A percentile compares a stretch with the other conserved stretches of the same genome.
Evolutionary conservation across 2,888 invertebrate species (phyloP).

Genomic region (Gryllus longicercus): DNA sequence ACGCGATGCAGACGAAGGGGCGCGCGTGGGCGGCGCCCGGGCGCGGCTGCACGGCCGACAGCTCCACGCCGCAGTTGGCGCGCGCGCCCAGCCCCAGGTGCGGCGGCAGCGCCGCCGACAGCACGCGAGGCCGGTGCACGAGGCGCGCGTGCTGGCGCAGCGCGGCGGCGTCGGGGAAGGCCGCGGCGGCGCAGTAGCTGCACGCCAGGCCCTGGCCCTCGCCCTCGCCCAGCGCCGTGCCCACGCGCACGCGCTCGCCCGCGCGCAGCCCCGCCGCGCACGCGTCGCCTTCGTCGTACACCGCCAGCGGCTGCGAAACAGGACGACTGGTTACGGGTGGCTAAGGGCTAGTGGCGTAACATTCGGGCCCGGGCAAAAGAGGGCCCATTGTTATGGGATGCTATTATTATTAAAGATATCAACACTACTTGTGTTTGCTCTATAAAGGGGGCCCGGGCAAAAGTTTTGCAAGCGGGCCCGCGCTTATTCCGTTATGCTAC

Average conservation of each 20-base stretch:
- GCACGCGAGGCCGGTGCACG: neutral
- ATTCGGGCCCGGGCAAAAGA: no score
- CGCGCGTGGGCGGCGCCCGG: neutral
- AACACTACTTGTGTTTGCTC: no score
- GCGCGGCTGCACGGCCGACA: neutral
- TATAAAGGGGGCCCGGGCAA: no score
- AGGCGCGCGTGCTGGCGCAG: neutral
- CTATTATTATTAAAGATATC: no score
- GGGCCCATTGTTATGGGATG: no score
- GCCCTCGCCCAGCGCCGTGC: neutral
- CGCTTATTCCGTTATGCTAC: no score
- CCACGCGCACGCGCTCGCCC: conserved; percentile 5
- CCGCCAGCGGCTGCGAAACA: no score
- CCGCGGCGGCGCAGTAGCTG: neutral
- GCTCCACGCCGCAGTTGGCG: neutral
- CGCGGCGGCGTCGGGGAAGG: neutral
- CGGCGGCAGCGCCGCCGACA: neutral
- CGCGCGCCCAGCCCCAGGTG: neutral
- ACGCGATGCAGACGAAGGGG: neutral
- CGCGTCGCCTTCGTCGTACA: no score
- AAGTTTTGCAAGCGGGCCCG: no score
- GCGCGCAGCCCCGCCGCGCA: neutral
- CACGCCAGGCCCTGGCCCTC: neutral
- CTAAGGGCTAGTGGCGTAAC: no score
- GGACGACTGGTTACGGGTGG: no score